phyloP scores from a whole-genome alignment of 2,888 invertebrate species.

The Unio pictorum region DNA sequence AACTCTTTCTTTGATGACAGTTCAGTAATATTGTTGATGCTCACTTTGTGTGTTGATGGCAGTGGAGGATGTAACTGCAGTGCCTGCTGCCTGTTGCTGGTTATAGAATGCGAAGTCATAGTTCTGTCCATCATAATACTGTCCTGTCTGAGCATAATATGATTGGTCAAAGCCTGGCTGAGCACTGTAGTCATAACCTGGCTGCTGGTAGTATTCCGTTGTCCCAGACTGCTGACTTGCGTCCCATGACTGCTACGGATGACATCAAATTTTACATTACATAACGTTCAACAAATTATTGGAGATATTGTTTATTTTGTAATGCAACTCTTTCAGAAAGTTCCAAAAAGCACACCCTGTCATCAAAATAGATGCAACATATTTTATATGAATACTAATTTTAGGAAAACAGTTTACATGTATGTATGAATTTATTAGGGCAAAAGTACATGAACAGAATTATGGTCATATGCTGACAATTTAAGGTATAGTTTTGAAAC shows the following conservation, averaged over 20 bases:
- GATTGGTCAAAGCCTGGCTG: slow-evolving; percentile 37
- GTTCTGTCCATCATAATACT: slow-evolving; percentile 37
- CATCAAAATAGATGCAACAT: neutral
- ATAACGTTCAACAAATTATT: neutral
- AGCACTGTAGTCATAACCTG: slow-evolving; percentile 30
- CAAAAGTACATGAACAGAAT: too few relatives aligned
- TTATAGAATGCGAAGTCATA: slow-evolving; percentile 50
- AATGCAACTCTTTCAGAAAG: neutral
- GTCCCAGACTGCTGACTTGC: slow-evolving; percentile 11
- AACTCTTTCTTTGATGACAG: neutral
- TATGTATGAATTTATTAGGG: too few relatives aligned
- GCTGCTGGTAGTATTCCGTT: slow-evolving; percentile 29
- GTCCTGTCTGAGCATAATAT: slow-evolving; percentile 29
- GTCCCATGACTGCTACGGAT: slow-evolving; percentile 17
- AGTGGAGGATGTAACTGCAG: slow-evolving; percentile 17
- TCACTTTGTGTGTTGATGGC: slow-evolving; percentile 14
- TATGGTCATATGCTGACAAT: too few relatives aligned
- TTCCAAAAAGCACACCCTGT: neutral
- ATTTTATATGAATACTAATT: too few relatives aligned
- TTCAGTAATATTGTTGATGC: neutral
- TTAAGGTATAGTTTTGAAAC: too few relatives aligned
- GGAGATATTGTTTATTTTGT: neutral
- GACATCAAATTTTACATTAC: neutral
- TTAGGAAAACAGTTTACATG: too few relatives aligned
- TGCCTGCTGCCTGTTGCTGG: slow-evolving; percentile 8